A percentile compares a stretch with the other conserved stretches of the same genome.
Evolutionary conservation across 2,888 invertebrate genomes (phyloP).

Genomic region (Drosophila suboccidentalis): DNA sequence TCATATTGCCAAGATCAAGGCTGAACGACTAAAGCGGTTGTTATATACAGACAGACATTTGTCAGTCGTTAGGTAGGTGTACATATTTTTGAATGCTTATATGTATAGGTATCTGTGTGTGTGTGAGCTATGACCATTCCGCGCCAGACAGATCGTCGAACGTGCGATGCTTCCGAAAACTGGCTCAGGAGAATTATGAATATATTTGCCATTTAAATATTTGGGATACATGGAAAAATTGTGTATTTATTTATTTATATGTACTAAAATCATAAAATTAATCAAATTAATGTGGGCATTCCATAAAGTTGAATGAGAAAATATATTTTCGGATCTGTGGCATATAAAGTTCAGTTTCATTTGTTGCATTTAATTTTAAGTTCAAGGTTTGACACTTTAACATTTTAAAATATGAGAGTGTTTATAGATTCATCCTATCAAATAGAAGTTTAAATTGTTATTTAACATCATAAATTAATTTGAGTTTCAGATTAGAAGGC

Average conservation of each 20-base stretch:
- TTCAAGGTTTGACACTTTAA: slow-evolving; percentile 19
- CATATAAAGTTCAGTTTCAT: not conserved
- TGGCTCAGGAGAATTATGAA: slow-evolving; percentile 46
- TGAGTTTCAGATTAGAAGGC: slow-evolving; percentile 1
- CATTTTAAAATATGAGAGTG: slow-evolving; percentile 2
- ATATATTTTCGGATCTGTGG: not conserved
- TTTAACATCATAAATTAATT: not conserved
- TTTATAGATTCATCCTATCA: not conserved
- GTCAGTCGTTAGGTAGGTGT: slow-evolving; percentile 52
- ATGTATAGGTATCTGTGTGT: slow-evolving; percentile 14
- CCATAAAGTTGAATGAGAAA: not conserved
- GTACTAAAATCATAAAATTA: not conserved
- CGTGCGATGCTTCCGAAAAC: slow-evolving; percentile 56
- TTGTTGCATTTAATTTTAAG: slow-evolving; percentile 2
- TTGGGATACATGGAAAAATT: slow-evolving; percentile 2
- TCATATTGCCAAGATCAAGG: slow-evolving; percentile 84
- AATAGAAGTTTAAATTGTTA: not conserved
- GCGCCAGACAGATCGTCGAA: slow-evolving; percentile 74
- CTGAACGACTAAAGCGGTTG: slow-evolving; percentile 60
- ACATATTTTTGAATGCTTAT: not conserved
- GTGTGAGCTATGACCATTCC: slow-evolving; percentile 34
- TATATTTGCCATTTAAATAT: slow-evolving; percentile 39
- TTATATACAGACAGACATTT: slow-evolving; percentile 63
- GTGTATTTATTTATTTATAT: not conserved
- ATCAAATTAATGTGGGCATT: slow-evolving; percentile 2